Conservation (phyloP, 2,888 invertebrate species). For the Diachrysia chrysitis region DNA sequence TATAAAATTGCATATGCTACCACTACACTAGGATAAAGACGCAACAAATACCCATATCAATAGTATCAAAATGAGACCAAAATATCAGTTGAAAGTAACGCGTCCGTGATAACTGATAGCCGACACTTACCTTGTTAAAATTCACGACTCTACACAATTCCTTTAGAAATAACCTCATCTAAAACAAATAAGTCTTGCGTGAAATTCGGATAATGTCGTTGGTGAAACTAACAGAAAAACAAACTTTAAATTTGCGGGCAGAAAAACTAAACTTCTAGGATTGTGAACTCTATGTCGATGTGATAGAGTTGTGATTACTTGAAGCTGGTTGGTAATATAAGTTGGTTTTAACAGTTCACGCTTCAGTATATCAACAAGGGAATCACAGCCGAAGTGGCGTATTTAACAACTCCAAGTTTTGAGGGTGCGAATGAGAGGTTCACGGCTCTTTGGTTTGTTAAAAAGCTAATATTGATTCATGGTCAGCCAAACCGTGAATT, state of each 20-base stretch:
- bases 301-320: slow-evolving; percentile 21
- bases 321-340: background rate
- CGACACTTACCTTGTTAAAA: slow-evolving; percentile 82
- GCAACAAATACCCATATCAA: slow-evolving; percentile 46
- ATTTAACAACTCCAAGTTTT: slow-evolving; percentile 69
- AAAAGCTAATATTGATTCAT: slow-evolving; percentile 67
- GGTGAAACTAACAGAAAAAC: slow-evolving; percentile 67
- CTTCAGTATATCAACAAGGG: slow-evolving; percentile 73
- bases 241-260: slow-evolving; percentile 19
- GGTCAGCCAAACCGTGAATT: slow-evolving; percentile 67
- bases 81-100: slow-evolving; percentile 59
- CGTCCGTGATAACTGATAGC: slow-evolving; percentile 73
- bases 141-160: slow-evolving; percentile 74
- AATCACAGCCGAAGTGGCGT: slow-evolving; percentile 70
- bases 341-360: slow-evolving; percentile 67
- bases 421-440: slow-evolving; percentile 73
- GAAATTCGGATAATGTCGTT: slow-evolving; percentile 79
- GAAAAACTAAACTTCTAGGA: slow-evolving; percentile 2
- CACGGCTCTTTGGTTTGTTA: slow-evolving; percentile 70
- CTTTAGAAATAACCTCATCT: slow-evolving; percentile 73
- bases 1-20: slow-evolving; percentile 20
- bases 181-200: slow-evolving; percentile 85
- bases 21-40: slow-evolving; percentile 30
- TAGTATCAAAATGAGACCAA: slow-evolving; percentile 68
- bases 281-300: slow-evolving; percentile 19